Conservation (phyloP, 1,140 invertebrate species). For the Drosophila seguyi region DNA sequence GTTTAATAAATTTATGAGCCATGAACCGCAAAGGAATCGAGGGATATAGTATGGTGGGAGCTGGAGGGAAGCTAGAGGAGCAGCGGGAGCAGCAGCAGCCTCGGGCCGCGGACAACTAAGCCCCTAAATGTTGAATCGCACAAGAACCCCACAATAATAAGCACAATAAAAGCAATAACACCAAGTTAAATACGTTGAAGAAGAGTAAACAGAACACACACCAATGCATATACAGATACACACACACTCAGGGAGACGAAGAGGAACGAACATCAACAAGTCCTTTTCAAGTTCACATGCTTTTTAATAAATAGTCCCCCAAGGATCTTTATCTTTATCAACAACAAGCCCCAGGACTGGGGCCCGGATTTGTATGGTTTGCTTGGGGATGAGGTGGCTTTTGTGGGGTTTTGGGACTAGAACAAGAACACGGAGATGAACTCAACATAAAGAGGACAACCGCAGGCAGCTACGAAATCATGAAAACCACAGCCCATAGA, state of each 20-base stretch:
- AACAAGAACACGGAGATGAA: slow-evolving; percentile 20
- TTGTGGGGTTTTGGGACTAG: slow-evolving; percentile 23
- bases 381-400: slow-evolving; percentile 1
- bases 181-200: slow-evolving; percentile 55
- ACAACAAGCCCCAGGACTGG: slow-evolving; percentile 29
- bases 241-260: slow-evolving; percentile 17
- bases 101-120: slow-evolving; percentile 57
- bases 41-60: slow-evolving; percentile 11
- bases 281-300: slow-evolving; percentile 83
- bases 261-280: slow-evolving; percentile 75
- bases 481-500: slow-evolving; percentile 58
- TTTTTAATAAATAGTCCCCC: slow-evolving; percentile 83
- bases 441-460: slow-evolving; percentile 68
- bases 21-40: slow-evolving; percentile 33
- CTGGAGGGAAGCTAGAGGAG: slow-evolving; percentile 5
- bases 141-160: slow-evolving; percentile 66
- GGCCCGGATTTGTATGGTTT: slow-evolving; percentile 16
- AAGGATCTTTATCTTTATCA: slow-evolving; percentile 75
- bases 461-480: slow-evolving; percentile 67
- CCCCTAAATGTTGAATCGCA: slow-evolving; percentile 52
- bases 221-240: slow-evolving; percentile 23
- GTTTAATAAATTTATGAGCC: slow-evolving; percentile 73
- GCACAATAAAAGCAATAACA: slow-evolving; percentile 74
- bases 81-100: slow-evolving; percentile 31
- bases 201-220: slow-evolving; percentile 39